phyloP scores from a whole-genome alignment of 2,888 invertebrate species.

The Idaea biselata region DNA sequence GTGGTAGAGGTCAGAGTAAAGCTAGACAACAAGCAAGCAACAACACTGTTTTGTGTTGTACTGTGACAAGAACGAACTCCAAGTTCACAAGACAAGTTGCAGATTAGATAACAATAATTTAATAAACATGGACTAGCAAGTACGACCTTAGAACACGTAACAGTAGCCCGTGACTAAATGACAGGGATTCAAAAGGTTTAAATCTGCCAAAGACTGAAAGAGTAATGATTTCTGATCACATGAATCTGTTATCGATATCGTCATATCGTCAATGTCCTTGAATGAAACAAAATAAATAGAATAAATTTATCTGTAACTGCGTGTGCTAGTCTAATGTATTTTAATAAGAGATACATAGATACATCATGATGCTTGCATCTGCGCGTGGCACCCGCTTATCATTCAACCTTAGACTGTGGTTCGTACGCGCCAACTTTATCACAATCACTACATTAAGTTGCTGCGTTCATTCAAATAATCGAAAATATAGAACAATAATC shows the following conservation, averaged over 20 bases:
- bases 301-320: constrained; percentile 24
- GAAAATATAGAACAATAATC: background rate
- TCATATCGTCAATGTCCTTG: constrained; percentile 23
- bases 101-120: too few relatives aligned
- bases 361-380: constrained; percentile 36
- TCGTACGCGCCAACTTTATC: background rate
- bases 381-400: constrained; percentile 59
- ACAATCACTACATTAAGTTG: background rate
- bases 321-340: constrained; percentile 23
- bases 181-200: too few relatives aligned
- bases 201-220: background rate
- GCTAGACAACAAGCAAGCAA: too few relatives aligned
- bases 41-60: too few relatives aligned
- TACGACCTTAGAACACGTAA: too few relatives aligned
- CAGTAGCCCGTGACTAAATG: too few relatives aligned
- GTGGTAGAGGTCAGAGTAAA: too few relatives aligned
- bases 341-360: constrained; percentile 31
- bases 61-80: too few relatives aligned
- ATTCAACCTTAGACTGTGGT: constrained; percentile 47
- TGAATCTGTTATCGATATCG: constrained; percentile 25
- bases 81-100: too few relatives aligned
- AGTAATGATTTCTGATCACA: background rate
- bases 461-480: background rate
- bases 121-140: too few relatives aligned
- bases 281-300: constrained; percentile 17